A percentile compares a stretch with the other conserved stretches of the same genome.
phyloP scores from a whole-genome alignment of 2,888 invertebrate genomes.

The Macrophya annulata region DNA sequence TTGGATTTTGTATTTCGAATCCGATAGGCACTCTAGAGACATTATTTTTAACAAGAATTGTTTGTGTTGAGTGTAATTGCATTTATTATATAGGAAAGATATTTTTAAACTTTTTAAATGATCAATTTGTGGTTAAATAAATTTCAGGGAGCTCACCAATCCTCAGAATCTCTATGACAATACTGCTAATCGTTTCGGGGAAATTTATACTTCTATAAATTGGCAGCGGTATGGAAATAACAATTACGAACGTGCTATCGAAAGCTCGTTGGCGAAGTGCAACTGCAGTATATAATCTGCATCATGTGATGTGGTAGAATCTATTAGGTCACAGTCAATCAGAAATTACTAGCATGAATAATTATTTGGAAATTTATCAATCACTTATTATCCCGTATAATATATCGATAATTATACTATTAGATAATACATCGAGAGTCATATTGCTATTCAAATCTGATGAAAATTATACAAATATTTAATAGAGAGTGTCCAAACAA shows the following conservation, averaged over 20 bases:
- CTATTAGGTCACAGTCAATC: conserved; percentile 17
- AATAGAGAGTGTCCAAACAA: background rate
- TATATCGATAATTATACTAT: background rate
- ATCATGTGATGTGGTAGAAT: background rate
- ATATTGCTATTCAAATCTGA: background rate
- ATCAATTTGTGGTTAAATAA: background rate
- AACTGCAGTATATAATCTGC: background rate
- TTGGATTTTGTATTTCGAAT: background rate
- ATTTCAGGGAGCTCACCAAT: conserved; percentile 62
- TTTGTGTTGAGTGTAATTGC: background rate
- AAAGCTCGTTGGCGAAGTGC: background rate
- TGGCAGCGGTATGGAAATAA: background rate
- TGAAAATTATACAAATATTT: background rate
- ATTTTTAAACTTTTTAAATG: conserved; percentile 45
- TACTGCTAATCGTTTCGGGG: conserved; percentile 59
- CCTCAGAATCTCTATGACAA: conserved; percentile 55
- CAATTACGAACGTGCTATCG: conserved; percentile 2
- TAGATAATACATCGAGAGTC: background rate
- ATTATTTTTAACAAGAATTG: too few relatives aligned
- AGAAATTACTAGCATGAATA: background rate
- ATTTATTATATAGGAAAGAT: background rate
- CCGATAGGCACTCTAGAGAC: background rate
- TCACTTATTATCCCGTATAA: background rate
- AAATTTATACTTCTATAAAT: conserved; percentile 60
- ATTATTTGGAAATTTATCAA: background rate